A percentile compares a stretch with the other conserved stretches of the same genome.
These are phyloP conservation scores for Anoura caudifer DNA, from an alignment of 2,113 vertebrate species.

Conservation along the genomic window DNA sequence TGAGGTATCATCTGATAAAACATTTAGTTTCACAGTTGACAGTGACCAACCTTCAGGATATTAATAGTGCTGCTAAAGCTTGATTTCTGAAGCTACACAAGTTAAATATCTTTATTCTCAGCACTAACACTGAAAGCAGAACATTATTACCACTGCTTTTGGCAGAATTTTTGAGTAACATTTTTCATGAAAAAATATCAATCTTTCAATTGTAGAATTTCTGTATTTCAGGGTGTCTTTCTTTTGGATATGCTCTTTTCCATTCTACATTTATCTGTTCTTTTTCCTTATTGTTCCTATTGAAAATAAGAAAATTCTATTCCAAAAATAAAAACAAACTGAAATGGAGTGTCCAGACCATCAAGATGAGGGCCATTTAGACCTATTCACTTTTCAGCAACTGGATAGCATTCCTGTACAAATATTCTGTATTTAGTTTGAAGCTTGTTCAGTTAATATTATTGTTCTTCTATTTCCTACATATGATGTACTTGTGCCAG, in stretches of 20 bases:
- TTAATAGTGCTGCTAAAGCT: neutral
- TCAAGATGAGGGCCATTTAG: conserved; percentile 21
- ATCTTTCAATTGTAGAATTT: neutral
- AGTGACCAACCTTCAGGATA: neutral
- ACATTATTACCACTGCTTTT: neutral
- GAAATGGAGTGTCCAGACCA: neutral
- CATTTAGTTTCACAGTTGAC: neutral
- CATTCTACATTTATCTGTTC: neutral
- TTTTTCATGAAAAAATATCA: neutral
- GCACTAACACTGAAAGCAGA: neutral
- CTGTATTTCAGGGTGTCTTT: neutral
- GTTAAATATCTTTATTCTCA: neutral
- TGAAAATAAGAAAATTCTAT: neutral
- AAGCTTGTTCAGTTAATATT: conserved; percentile 46
- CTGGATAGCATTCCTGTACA: conserved; percentile 24
- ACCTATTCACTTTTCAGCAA: conserved; percentile 5
- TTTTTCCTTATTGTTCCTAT: neutral
- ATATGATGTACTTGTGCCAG: conserved; percentile 21
- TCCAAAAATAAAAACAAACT: conserved; percentile 4
- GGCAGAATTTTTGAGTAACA: neutral
- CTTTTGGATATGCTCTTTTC: neutral
- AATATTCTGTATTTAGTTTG: conserved; percentile 58
- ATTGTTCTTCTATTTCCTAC: conserved; percentile 49
- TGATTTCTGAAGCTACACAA: neutral
- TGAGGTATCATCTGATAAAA: neutral